Conservation (phyloP, 1,140 invertebrate species). For the Trichogramma pretiosum region DNA sequence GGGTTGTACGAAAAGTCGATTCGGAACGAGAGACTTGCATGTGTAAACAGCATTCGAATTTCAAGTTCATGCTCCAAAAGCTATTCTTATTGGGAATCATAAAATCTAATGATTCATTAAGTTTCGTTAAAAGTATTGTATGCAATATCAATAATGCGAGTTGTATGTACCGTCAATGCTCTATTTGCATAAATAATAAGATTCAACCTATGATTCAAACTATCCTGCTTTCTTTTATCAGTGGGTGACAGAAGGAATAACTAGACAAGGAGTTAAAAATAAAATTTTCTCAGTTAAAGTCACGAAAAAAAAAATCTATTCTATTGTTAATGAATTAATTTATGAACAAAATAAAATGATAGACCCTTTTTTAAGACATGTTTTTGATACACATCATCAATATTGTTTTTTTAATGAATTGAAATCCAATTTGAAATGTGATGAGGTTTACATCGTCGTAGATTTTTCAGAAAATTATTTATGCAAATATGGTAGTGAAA, state of each 20-base stretch:
- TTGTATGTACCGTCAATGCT: slow-evolving; percentile 3
- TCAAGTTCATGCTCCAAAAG: slow-evolving; percentile 12
- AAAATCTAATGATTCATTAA: background rate
- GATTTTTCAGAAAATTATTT: slow-evolving; percentile 34
- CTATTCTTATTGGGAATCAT: slow-evolving; percentile 5
- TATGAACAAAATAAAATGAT: slow-evolving; percentile 12
- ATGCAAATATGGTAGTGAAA: slow-evolving; percentile 30
- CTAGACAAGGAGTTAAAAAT: slow-evolving; percentile 3
- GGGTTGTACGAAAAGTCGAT: slow-evolving; percentile 7
- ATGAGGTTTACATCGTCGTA: slow-evolving; percentile 27
- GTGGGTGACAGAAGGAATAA: background rate
- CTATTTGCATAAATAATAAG: background rate
- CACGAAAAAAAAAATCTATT: background rate
- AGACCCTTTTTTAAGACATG: slow-evolving; percentile 21
- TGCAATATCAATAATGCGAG: background rate
- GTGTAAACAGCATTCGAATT: slow-evolving; percentile 14
- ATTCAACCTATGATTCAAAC: background rate
- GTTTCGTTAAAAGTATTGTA: background rate
- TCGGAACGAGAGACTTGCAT: slow-evolving; percentile 15
- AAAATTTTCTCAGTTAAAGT: slow-evolving; percentile 1
- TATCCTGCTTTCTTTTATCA: background rate
- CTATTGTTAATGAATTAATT: background rate
- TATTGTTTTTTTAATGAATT: slow-evolving; percentile 21
- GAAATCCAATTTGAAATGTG: slow-evolving; percentile 26
- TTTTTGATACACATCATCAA: slow-evolving; percentile 27